phyloP scores from a whole-genome alignment of 2,113 vertebrate species.

The Elaphurus davidianus region DNA sequence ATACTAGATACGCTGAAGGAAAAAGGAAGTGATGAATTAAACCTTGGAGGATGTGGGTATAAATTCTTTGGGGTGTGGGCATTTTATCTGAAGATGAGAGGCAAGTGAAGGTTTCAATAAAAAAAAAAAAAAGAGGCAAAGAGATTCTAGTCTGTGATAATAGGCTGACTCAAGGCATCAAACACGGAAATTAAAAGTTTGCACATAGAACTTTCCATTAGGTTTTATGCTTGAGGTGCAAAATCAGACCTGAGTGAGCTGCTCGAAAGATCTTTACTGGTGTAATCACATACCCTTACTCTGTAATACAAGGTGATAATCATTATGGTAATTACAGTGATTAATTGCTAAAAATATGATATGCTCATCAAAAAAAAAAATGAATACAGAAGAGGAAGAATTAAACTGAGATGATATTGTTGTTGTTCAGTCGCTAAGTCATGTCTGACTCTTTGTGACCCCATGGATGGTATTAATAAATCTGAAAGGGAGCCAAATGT shows the following conservation, averaged over 20 bases:
- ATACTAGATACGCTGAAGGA: not conserved
- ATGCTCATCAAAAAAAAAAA: not conserved
- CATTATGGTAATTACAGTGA: not conserved
- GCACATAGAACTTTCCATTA: not conserved
- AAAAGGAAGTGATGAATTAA: rapidly evolving
- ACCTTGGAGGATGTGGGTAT: not conserved
- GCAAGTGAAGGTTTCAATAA: not conserved
- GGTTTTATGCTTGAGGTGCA: not conserved
- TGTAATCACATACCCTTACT: not conserved
- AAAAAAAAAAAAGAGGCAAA: too few species aligned
- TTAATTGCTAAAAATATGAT: not conserved
- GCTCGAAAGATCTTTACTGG: not conserved
- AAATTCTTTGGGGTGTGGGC: not conserved
- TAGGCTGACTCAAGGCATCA: not conserved
- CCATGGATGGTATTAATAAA: not conserved
- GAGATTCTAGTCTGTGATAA: not conserved
- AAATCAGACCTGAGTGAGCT: not conserved
- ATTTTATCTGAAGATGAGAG: not conserved
- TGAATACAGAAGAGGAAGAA: too few species aligned
- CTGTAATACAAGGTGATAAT: not conserved
- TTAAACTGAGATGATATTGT: not conserved
- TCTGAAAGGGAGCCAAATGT: not conserved
- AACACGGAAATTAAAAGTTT: not conserved
- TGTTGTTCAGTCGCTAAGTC: not conserved
- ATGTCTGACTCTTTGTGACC: not conserved